phyloP scores from a whole-genome alignment of 1,140 invertebrate genomes.

The Nebria ingens region DNA sequence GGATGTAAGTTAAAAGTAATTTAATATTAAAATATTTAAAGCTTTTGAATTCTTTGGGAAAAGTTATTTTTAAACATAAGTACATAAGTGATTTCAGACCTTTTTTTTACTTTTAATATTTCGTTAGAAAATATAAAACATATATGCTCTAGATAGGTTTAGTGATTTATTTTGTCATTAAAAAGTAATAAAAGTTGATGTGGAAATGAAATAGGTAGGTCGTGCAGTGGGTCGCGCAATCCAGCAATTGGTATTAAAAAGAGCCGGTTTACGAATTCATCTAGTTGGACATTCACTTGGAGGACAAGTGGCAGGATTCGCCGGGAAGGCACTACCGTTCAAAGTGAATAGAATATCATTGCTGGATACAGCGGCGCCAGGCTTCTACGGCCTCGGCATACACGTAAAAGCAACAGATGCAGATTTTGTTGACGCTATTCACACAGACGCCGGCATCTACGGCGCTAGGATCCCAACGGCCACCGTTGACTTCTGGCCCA shows the following conservation, averaged over 20 bases:
- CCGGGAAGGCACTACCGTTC: background rate
- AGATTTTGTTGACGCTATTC: constrained; percentile 56
- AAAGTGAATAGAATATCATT: constrained; percentile 40
- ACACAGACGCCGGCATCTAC: constrained; percentile 52
- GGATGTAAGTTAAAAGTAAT: too few relatives aligned
- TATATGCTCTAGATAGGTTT: too few relatives aligned
- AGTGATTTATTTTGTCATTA: too few relatives aligned
- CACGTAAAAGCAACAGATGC: constrained; percentile 53
- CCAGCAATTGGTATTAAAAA: constrained; percentile 32
- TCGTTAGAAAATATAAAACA: too few relatives aligned
- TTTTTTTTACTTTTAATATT: too few relatives aligned
- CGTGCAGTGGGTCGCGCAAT: background rate
- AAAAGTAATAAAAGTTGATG: too few relatives aligned
- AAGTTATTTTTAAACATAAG: too few relatives aligned
- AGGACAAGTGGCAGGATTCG: constrained; percentile 57
- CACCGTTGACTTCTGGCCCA: constrained; percentile 52
- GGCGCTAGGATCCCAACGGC: constrained; percentile 44
- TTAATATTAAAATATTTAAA: too few relatives aligned
- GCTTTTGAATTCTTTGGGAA: too few relatives aligned
- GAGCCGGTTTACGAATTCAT: constrained; percentile 43
- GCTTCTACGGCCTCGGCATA: constrained; percentile 44
- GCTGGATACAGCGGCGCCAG: constrained; percentile 48
- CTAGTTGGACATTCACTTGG: constrained; percentile 67
- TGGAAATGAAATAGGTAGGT: constrained; percentile 20
- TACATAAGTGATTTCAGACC: too few relatives aligned